These are phyloP conservation scores for Camelus dromedarius DNA, from an alignment of 2,113 vertebrate genomes.

Conservation along the genomic window DNA sequence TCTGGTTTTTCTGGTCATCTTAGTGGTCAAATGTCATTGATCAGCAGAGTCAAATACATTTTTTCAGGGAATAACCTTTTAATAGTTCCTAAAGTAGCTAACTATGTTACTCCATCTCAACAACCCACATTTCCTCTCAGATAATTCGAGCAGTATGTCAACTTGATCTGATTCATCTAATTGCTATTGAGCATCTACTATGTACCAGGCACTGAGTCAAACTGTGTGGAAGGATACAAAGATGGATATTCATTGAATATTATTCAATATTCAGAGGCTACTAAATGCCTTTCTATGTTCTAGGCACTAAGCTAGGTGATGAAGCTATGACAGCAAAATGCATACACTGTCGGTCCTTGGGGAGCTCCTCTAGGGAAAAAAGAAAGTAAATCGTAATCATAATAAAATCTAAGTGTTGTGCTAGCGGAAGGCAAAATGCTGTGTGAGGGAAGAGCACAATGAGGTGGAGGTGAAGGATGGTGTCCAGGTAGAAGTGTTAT, in stretches of 20 bases:
- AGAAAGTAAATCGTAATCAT: not conserved
- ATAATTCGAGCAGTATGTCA: not conserved
- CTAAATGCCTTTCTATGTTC: not conserved
- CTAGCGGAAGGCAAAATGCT: not conserved
- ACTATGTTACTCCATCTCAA: not conserved
- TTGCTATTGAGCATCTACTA: not conserved
- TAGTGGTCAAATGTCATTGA: not conserved
- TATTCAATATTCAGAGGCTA: not conserved
- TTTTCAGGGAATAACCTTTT: slow-evolving; percentile 41
- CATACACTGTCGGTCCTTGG: not conserved
- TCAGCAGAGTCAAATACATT: not conserved
- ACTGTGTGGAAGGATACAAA: not conserved
- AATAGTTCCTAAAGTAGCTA: not conserved
- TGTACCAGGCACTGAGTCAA: not conserved
- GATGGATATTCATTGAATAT: not conserved
- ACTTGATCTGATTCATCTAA: not conserved
- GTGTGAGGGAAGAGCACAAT: not conserved
- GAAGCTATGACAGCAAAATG: not conserved
- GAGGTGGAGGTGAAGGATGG: not conserved
- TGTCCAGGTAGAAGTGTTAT: not conserved
- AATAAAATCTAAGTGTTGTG: not conserved
- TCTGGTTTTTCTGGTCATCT: not conserved
- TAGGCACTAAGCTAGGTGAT: not conserved
- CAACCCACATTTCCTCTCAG: not conserved
- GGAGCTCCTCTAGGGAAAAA: not conserved